phyloP scores from a whole-genome alignment of 2,797 vertebrate species.

The Centropyge bicolor region DNA sequence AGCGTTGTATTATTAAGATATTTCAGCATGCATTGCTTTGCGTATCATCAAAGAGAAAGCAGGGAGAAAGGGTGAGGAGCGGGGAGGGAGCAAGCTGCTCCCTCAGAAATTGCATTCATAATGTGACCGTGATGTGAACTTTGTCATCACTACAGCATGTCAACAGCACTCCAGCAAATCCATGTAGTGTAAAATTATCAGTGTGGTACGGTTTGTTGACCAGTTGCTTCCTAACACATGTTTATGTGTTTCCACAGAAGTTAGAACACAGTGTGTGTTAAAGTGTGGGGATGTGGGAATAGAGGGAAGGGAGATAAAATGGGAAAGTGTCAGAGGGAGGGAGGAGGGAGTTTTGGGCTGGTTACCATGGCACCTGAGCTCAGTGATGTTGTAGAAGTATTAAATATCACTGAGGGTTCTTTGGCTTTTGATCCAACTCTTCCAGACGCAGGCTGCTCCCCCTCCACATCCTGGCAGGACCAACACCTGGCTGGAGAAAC shows the following conservation, averaged over 20 bases:
- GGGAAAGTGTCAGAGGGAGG: conserved; percentile 6
- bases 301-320: conserved; percentile 22
- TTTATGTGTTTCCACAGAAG: conserved; percentile 10
- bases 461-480: conserved; percentile 61
- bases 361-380: conserved; percentile 77
- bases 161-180: conserved; percentile 36
- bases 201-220: conserved; percentile 22
- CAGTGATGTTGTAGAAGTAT: conserved; percentile 56
- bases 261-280: not conserved
- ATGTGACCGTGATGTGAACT: conserved; percentile 73
- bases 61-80: not conserved
- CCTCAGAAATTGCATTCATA: conserved; percentile 59
- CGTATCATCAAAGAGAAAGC: conserved; percentile 73
- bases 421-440: conserved; percentile 69
- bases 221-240: conserved; percentile 19
- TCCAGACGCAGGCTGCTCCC: conserved; percentile 57
- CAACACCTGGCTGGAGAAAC: conserved; percentile 43
- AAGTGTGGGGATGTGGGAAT: not conserved
- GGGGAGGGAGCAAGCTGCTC: conserved; percentile 28
- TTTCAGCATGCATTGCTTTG: conserved; percentile 45
- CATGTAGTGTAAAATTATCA: not conserved
- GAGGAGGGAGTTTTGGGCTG: conserved; percentile 22
- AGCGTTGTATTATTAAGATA: conserved; percentile 24
- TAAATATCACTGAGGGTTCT: conserved; percentile 71
- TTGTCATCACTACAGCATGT: conserved; percentile 39